Conservation (phyloP, 2,797 vertebrate species). For the Phoeniculus purpureus region DNA sequence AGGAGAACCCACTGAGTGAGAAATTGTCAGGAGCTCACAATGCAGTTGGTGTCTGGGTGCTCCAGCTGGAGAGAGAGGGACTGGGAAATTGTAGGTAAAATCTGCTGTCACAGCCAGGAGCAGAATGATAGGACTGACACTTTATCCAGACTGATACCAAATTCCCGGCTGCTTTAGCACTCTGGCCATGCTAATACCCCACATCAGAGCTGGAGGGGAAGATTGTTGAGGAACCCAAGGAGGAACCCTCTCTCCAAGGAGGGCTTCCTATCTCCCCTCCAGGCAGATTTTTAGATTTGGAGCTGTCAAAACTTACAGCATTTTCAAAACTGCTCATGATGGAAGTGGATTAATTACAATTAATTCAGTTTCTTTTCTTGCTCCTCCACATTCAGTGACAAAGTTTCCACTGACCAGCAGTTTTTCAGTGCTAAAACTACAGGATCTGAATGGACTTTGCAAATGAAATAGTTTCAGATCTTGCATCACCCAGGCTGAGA, state of each 20-base stretch:
- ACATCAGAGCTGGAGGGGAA: background rate
- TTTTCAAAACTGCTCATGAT: background rate
- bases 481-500: background rate
- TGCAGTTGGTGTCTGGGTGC: background rate
- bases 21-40: background rate
- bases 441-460: background rate
- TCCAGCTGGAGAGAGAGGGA: background rate
- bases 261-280: background rate
- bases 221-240: background rate
- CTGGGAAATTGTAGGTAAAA: background rate
- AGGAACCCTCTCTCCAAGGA: background rate
- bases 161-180: background rate
- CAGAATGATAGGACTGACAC: background rate
- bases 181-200: background rate
- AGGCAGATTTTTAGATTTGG: background rate
- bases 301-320: background rate
- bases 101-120: background rate
- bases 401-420: background rate
- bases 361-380: background rate
- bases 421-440: background rate
- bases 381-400: fast-evolving
- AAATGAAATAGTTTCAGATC: background rate
- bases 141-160: background rate
- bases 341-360: background rate
- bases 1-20: background rate